Evolutionary conservation across 2,113 vertebrate species (phyloP).

Genomic region (Carassius carassius): DNA sequence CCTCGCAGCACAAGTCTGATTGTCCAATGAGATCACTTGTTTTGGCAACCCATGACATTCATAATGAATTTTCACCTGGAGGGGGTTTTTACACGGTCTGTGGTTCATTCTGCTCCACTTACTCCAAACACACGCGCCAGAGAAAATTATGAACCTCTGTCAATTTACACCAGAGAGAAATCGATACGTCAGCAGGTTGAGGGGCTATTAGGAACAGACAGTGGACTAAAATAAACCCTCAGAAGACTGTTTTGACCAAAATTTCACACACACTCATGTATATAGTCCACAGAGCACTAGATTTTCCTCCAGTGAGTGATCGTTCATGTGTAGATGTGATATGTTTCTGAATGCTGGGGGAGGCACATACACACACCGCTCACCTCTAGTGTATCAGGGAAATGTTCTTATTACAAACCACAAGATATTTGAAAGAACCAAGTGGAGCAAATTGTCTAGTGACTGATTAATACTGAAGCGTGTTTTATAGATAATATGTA

Average conservation of each 20-base stretch:
- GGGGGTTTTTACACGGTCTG: slow-evolving; percentile 9
- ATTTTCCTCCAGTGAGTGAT: slow-evolving; percentile 1
- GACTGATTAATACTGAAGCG: neutral
- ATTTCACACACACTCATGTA: neutral
- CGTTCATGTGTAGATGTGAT: slow-evolving; percentile 13
- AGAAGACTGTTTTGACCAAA: neutral
- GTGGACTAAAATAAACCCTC: neutral
- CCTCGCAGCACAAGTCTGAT: neutral
- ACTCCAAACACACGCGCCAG: neutral
- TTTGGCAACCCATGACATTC: neutral
- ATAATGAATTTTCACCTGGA: slow-evolving; percentile 10
- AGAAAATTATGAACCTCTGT: slow-evolving; percentile 23
- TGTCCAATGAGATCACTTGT: slow-evolving; percentile 14
- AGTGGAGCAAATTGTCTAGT: neutral
- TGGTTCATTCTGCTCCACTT: slow-evolving; percentile 25
- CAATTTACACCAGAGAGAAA: slow-evolving; percentile 22
- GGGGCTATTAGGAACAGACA: slow-evolving; percentile 28
- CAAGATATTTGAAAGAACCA: neutral
- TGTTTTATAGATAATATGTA: neutral
- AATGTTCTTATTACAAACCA: neutral
- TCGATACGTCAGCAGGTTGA: slow-evolving; percentile 7
- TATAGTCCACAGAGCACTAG: neutral
- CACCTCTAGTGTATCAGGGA: neutral
- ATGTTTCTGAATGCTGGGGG: neutral
- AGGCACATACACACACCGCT: neutral